Evolutionary conservation across 2,113 vertebrate species (phyloP), one percentile per base, ranked within the genome.

Genomic region (Columbina picui): DNA sequence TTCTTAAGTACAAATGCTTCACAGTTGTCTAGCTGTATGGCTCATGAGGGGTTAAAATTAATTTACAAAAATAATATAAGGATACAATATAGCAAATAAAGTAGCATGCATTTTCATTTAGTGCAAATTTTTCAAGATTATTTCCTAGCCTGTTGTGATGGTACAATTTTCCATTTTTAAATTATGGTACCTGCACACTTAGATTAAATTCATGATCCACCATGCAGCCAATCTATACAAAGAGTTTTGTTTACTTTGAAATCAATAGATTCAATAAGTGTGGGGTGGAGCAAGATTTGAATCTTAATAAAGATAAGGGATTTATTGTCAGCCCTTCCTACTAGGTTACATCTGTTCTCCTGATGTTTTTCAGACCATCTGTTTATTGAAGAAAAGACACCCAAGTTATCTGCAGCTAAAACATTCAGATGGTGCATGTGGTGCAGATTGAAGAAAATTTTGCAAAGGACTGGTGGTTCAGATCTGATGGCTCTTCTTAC

Each of bases 221-320:
- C 0, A 0, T 57, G 13, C 27, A 55, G 36, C 36, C 60, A 67
- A 53, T 93, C 83, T 81, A 47, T 86, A 84, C 32, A 38, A 55
- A 84, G 55, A 81, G 19, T 21, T 95, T 84, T 95, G 56, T 90
- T 94, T 93, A 84, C 64, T 88, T 87, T 87, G 73, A 59, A 84
- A 90, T 94, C 79, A 75, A 71, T 90, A 86, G 36, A 29, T 78
- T 93, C 9, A 3, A 17, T 90, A 88, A 89, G 36, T 64, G n/a
- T 67, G 49, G 91, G 92, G 88, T 79, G 70, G 77, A 84, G 85
- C 69, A 92, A 94, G 84, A 91, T 70, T 77, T 91, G 43, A 87
- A 79, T 93, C 89, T 84, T 74, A 63, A 75, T 90, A 63, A 90
- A 92, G 83, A 94, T 82, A 91, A 94, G 71, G 22, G 26, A 47